A percentile compares a stretch with the other conserved stretches of the same genome.
phyloP scores from a whole-genome alignment of 35 echinoderm and acorn worm genomes.

The Strongylocentrotus purpuratus region DNA sequence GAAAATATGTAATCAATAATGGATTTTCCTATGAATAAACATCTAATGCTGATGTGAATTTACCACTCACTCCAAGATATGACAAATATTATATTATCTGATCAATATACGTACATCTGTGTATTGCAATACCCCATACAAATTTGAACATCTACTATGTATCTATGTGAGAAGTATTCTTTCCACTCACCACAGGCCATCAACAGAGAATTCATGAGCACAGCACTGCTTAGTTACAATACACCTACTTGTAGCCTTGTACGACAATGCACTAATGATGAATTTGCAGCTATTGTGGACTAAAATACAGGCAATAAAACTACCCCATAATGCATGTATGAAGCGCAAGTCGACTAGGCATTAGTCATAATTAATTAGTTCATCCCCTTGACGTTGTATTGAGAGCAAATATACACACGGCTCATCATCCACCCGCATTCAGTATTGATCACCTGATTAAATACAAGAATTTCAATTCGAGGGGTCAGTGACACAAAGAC shows the following conservation, averaged over 20 bases:
- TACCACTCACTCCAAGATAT: too few relatives aligned
- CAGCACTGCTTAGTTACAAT: not conserved
- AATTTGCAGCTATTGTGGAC: not conserved
- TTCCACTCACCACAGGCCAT: not conserved
- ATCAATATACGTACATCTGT: not conserved
- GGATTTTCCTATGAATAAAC: too few relatives aligned
- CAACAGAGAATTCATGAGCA: not conserved
- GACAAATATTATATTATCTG: not conserved
- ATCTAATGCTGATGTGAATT: too few relatives aligned
- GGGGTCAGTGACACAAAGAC: too few relatives aligned
- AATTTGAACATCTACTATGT: not conserved
- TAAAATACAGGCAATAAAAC: not conserved
- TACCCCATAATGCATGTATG: not conserved
- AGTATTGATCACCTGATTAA: not conserved
- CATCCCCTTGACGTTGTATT: not conserved
- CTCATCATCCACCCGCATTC: not conserved
- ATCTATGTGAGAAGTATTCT: too few relatives aligned
- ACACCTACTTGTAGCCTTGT: not conserved
- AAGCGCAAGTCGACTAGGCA: not conserved
- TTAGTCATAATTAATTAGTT: not conserved
- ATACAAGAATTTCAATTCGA: not conserved
- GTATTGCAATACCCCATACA: not conserved
- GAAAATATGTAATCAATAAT: too few relatives aligned
- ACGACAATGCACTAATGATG: not conserved
- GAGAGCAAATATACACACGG: not conserved